Conservation (phyloP, 2,113 vertebrate genomes). For the Gasterosteus aculeatus region DNA sequence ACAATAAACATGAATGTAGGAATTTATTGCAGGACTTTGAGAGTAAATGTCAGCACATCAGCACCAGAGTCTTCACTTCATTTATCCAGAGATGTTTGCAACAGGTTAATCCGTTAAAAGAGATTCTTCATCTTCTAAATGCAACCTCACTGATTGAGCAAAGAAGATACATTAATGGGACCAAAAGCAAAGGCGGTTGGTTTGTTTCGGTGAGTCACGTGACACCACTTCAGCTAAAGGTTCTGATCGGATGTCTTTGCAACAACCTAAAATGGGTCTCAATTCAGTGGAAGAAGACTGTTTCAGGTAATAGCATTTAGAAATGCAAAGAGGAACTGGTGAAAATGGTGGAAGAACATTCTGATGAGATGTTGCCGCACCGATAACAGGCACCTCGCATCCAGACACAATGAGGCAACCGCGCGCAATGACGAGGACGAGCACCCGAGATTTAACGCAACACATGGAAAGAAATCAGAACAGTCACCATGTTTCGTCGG, state of each 20-base stretch:
- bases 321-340: too few relatives aligned
- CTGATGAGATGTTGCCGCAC: background rate
- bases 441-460: background rate
- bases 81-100: background rate
- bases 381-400: background rate
- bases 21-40: background rate
- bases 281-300: background rate
- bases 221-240: background rate
- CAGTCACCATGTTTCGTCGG: constrained; percentile 89
- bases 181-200: background rate
- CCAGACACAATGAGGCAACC: constrained; percentile 2
- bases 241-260: background rate
- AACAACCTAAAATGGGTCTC: background rate
- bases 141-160: background rate
- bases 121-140: background rate
- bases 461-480: constrained; percentile 10
- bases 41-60: background rate
- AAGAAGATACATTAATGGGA: background rate
- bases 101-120: background rate
- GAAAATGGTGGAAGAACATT: background rate
- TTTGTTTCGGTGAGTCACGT: background rate
- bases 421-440: background rate
- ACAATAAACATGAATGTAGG: background rate
- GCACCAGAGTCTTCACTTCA: too few relatives aligned
- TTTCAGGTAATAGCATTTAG: too few relatives aligned